Percentiles rank a stretch among this genome's conserved stretches.
Evolutionary conservation across 2,113 vertebrate genomes (phyloP).

Genomic region (Brachionichthys hirsutus): DNA sequence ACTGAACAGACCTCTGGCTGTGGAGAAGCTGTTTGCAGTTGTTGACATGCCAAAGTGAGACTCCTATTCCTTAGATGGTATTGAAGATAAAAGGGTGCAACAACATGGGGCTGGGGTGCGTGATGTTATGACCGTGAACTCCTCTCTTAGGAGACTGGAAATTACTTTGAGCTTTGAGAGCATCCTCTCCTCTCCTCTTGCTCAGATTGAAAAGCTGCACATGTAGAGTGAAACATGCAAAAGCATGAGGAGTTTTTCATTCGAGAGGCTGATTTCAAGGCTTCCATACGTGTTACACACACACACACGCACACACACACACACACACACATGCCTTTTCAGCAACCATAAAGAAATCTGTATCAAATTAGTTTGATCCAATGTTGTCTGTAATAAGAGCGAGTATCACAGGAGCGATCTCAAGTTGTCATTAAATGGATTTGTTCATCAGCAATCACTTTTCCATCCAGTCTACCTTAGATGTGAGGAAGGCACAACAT

Average conservation of each 20-base stretch:
- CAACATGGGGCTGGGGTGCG: conserved; percentile 35
- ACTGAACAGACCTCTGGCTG: conserved; percentile 58
- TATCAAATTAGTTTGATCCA: background rate
- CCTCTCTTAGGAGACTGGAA: conserved; percentile 42
- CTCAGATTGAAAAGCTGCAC: conserved; percentile 28
- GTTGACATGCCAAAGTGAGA: conserved; percentile 61
- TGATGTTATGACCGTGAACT: conserved; percentile 33
- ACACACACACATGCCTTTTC: background rate
- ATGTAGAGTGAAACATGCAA: background rate
- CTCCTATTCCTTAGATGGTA: conserved; percentile 78
- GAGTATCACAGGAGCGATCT: background rate
- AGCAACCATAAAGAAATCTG: background rate
- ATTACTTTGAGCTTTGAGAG: conserved; percentile 40
- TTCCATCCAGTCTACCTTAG: conserved; percentile 6
- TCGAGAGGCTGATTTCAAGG: conserved; percentile 2
- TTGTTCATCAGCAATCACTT: conserved; percentile 34
- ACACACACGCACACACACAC: too few relatives aligned
- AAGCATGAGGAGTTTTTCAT: too few relatives aligned
- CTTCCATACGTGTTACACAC: background rate
- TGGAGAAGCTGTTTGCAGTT: conserved; percentile 62
- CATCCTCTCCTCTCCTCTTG: conserved; percentile 17
- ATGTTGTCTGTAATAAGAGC: background rate
- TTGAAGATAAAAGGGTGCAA: conserved; percentile 56
- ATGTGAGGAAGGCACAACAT: conserved; percentile 5
- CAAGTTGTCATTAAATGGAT: conserved; percentile 3